A percentile compares a stretch with the other conserved stretches of the same genome.
phyloP scores from a whole-genome alignment of 2,888 invertebrate genomes.

The Catotricha subobsoleta region DNA sequence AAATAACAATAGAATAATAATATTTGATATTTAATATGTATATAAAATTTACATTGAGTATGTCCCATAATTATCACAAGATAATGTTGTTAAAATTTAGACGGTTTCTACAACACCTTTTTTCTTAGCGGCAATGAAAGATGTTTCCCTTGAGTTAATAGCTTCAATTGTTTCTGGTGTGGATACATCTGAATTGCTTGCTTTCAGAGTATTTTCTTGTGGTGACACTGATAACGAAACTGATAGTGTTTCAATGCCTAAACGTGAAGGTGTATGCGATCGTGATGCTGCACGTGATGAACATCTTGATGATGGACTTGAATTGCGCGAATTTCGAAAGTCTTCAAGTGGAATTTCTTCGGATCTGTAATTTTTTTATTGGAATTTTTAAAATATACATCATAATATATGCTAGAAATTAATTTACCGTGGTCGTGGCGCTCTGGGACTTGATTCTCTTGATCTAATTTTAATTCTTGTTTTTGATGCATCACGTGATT shows the following conservation, averaged over 20 bases:
- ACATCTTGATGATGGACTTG: slow-evolving; percentile 26
- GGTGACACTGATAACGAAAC: slow-evolving; percentile 14
- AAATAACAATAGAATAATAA: too few species aligned
- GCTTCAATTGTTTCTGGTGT: too few species aligned
- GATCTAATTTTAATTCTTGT: slow-evolving; percentile 34
- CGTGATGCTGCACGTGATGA: slow-evolving; percentile 26
- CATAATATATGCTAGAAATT: not conserved
- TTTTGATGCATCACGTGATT: slow-evolving; percentile 16
- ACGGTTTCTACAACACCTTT: slow-evolving; percentile 35
- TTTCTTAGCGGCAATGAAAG: slow-evolving; percentile 46
- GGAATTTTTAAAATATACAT: not conserved
- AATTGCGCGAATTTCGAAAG: slow-evolving; percentile 41
- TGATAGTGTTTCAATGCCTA: slow-evolving; percentile 18
- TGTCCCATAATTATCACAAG: too few species aligned
- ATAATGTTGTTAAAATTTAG: too few species aligned
- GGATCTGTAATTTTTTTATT: slow-evolving; percentile 25
- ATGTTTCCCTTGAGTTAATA: slow-evolving; percentile 55
- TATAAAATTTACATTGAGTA: too few species aligned
- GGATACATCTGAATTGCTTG: slow-evolving; percentile 11
- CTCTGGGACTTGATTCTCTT: slow-evolving; percentile 36
- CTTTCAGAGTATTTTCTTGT: slow-evolving; percentile 16
- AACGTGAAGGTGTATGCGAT: slow-evolving; percentile 29
- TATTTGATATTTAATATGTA: too few species aligned
- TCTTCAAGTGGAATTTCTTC: slow-evolving; percentile 70
- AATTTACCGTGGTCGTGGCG: slow-evolving; percentile 43